Percentiles rank a stretch among this genome's conserved stretches.
phyloP scores from a whole-genome alignment of 2,888 invertebrate genomes.

The Suillia variegata region DNA sequence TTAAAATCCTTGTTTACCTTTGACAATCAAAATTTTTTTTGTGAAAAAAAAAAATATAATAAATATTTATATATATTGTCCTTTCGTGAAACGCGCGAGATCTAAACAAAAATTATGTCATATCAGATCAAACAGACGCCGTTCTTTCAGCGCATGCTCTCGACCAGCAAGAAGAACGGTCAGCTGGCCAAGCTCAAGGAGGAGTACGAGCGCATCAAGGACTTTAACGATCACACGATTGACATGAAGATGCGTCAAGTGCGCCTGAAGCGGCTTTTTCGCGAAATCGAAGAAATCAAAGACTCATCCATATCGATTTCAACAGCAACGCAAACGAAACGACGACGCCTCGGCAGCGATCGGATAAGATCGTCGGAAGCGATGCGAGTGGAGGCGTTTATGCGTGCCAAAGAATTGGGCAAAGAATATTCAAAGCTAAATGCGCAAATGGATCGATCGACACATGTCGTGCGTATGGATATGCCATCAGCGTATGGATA shows the following conservation, averaged over 20 bases:
- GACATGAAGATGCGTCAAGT: slow-evolving; percentile 49
- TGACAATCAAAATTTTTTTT: background rate
- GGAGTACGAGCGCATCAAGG: slow-evolving; percentile 49
- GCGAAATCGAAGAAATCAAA: slow-evolving; percentile 47
- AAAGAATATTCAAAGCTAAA: slow-evolving; percentile 44
- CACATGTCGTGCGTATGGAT: too few relatives aligned
- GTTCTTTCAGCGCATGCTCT: slow-evolving; percentile 41
- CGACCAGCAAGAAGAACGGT: slow-evolving; percentile 43
- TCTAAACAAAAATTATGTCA: too few relatives aligned
- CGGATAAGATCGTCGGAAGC: slow-evolving; percentile 22
- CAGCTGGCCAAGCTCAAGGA: slow-evolving; percentile 46
- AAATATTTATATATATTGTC: background rate
- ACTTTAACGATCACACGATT: slow-evolving; percentile 46
- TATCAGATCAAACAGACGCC: slow-evolving; percentile 49
- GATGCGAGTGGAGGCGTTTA: slow-evolving; percentile 36
- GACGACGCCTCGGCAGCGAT: slow-evolving; percentile 18
- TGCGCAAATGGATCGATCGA: slow-evolving; percentile 28
- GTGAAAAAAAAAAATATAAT: background rate
- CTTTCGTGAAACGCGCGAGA: too few relatives aligned
- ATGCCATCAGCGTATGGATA: too few relatives aligned
- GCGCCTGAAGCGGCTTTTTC: slow-evolving; percentile 46
- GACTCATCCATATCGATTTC: slow-evolving; percentile 20
- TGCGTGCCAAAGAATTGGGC: slow-evolving; percentile 40
- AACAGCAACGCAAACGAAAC: background rate
- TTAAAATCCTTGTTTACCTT: background rate